These are phyloP conservation scores for Aythya fuligula DNA, from an alignment of 2,797 vertebrate species.

Conservation along the genomic window DNA sequence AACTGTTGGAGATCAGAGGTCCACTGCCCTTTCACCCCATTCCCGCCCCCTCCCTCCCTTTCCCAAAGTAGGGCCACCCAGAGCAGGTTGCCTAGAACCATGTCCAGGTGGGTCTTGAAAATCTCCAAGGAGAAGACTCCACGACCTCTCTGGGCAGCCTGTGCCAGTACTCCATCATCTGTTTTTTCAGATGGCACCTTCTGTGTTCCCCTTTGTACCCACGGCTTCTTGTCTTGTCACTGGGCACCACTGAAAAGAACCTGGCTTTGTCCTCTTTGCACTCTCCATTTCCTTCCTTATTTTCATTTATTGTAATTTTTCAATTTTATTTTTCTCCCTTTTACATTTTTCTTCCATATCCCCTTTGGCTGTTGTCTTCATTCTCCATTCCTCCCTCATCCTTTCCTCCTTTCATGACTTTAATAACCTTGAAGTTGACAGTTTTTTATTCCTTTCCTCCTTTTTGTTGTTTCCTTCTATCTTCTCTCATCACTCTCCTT, in stretches of 20 bases:
- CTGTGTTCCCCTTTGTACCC: neutral
- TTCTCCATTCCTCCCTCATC: neutral
- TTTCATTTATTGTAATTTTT: neutral
- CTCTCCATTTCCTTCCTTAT: neutral
- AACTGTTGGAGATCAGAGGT: no score
- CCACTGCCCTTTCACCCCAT: no score
- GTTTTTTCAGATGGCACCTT: neutral
- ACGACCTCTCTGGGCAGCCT: neutral
- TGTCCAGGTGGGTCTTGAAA: neutral
- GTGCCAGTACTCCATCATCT: neutral
- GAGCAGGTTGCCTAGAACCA: neutral
- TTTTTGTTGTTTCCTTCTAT: neutral
- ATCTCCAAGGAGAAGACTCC: neutral
- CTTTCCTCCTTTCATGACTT: neutral
- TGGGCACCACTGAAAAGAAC: neutral
- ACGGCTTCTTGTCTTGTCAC: neutral
- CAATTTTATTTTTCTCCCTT: neutral
- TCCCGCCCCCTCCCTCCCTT: no score
- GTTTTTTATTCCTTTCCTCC: conserved; percentile 3
- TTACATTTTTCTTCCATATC: neutral
- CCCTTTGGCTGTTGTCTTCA: neutral
- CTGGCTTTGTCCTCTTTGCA: neutral
- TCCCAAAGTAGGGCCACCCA: neutral
- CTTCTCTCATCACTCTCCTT: conserved; percentile 1
- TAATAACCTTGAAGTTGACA: neutral